phyloP scores from a whole-genome alignment of 2,888 invertebrate species.

The Drosophila mimica region DNA sequence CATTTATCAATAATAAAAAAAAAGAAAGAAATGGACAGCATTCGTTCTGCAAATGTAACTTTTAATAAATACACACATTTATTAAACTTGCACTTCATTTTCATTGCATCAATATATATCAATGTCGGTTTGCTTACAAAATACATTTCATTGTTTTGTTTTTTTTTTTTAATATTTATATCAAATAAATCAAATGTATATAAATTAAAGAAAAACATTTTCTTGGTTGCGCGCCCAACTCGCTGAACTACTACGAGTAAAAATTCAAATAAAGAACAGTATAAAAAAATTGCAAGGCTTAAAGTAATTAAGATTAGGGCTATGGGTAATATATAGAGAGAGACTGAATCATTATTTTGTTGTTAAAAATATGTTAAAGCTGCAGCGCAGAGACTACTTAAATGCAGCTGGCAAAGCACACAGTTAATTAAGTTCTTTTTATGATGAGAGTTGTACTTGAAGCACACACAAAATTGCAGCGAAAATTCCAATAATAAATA shows the following conservation, averaged over 20 bases:
- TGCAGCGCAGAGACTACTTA: constrained; percentile 49
- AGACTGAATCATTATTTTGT: constrained; percentile 20
- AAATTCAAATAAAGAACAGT: constrained; percentile 69
- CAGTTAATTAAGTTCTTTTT: constrained; percentile 14
- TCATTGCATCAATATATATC: constrained; percentile 65
- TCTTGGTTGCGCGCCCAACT: constrained; percentile 62
- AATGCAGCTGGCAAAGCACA: constrained; percentile 71
- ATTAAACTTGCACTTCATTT: constrained; percentile 76
- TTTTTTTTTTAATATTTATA: constrained; percentile 29
- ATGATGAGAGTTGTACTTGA: constrained; percentile 36
- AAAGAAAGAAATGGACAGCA: constrained; percentile 1
- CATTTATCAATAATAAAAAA: constrained; percentile 17
- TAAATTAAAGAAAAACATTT: constrained; percentile 58
- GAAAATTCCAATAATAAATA: background rate
- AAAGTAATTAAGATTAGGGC: constrained; percentile 44
- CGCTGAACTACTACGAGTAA: constrained; percentile 36
- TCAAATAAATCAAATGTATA: constrained; percentile 63
- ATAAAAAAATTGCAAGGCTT: constrained; percentile 66
- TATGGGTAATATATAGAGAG: constrained; percentile 13
- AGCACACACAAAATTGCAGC: constrained; percentile 40
- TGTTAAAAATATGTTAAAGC: constrained; percentile 43
- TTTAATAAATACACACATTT: constrained; percentile 80
- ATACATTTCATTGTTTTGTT: constrained; percentile 37
- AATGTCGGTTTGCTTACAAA: constrained; percentile 62
- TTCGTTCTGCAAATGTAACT: constrained; percentile 57